Evolutionary conservation across 2,113 vertebrate genomes (phyloP).

Genomic region (Cathartes aura): DNA sequence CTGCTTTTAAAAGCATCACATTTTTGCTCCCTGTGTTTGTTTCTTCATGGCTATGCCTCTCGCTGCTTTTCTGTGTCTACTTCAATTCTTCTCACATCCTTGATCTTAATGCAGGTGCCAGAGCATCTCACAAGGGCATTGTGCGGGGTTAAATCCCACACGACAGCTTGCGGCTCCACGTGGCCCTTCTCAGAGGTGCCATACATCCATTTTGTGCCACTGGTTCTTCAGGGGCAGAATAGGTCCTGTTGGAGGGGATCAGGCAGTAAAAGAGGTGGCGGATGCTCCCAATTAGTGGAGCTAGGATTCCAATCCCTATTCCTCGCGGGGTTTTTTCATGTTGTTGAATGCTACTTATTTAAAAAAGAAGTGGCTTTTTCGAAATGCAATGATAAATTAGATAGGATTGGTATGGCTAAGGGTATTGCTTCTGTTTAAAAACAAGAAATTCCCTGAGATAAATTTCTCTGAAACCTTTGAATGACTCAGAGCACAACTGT

Average conservation of each 20-base stretch:
- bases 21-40: not conserved
- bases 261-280: not conserved
- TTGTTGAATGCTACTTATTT: not conserved
- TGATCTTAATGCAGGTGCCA: not conserved
- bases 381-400: not conserved
- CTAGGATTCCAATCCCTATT: not conserved
- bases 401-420: not conserved
- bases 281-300: not conserved
- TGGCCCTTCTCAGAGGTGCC: not conserved
- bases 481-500: not conserved
- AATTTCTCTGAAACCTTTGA: not conserved
- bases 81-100: not conserved
- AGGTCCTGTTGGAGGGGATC: not conserved
- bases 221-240: not conserved
- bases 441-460: not conserved
- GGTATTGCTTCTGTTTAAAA: not conserved
- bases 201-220: not conserved
- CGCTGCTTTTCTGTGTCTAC: not conserved
- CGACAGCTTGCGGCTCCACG: not conserved
- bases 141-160: not conserved
- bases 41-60: not conserved
- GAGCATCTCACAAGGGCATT: not conserved
- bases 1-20: not conserved
- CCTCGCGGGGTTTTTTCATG: accelerated
- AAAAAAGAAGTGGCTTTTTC: not conserved